Conservation (phyloP, 2,888 invertebrate species). For the Stramonita haemastoma region DNA sequence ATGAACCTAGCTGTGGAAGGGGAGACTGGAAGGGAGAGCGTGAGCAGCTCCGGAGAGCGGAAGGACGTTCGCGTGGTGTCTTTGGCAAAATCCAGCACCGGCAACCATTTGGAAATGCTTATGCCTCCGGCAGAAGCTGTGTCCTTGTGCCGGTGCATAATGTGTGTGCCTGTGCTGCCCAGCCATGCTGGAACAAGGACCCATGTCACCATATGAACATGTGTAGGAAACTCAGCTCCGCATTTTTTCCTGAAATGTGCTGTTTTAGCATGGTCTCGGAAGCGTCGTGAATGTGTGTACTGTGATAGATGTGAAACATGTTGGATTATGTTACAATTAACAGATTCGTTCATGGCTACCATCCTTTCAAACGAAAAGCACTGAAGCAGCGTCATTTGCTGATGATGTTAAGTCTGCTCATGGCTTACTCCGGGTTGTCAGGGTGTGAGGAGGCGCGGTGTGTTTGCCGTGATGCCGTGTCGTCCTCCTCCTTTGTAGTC, state of each 20-base stretch:
- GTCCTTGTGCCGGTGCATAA: slow-evolving; percentile 11
- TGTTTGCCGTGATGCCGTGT: not conserved
- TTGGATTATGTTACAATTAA: not conserved
- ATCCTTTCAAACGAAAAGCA: not conserved
- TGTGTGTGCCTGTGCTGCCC: not conserved
- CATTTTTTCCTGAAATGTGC: not conserved
- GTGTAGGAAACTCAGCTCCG: not conserved
- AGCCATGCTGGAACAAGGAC: not conserved
- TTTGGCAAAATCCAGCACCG: slow-evolving; percentile 12
- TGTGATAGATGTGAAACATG: not conserved
- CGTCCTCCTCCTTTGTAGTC: no score
- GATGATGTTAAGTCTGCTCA: not conserved
- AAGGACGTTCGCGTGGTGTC: slow-evolving; percentile 20
- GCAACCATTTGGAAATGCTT: slow-evolving; percentile 11
- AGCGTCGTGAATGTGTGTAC: no score
- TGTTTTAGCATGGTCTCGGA: not conserved
- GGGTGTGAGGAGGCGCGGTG: not conserved
- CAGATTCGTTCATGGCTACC: not conserved
- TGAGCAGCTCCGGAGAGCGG: not conserved
- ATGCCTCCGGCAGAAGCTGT: not conserved
- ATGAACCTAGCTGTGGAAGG: not conserved
- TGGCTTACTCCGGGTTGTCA: no score
- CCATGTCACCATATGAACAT: not conserved
- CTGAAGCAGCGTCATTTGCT: not conserved
- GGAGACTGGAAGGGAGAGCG: not conserved